phyloP scores from a whole-genome alignment of 2,888 invertebrate species.

The Catocala nupta region DNA sequence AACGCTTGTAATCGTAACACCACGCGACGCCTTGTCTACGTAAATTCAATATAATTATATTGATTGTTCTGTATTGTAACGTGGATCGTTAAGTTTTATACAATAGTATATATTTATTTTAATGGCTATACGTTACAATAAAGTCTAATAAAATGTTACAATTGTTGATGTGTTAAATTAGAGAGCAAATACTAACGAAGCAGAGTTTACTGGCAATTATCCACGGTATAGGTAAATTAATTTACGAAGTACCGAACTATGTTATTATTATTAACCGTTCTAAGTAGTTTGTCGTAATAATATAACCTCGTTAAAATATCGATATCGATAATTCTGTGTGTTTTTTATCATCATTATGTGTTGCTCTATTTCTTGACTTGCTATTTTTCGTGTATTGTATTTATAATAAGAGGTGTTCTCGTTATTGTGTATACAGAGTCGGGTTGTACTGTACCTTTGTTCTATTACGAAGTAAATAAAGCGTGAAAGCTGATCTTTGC shows the following conservation, averaged over 20 bases:
- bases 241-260: constrained; percentile 50
- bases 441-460: constrained; percentile 50
- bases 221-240: constrained; percentile 47
- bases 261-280: constrained; percentile 33
- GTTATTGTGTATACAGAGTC: constrained; percentile 25
- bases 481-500: constrained; percentile 22
- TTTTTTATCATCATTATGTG: constrained; percentile 49
- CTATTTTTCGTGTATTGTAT: constrained; percentile 16
- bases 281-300: constrained; percentile 33
- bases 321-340: constrained; percentile 47
- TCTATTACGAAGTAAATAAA: constrained; percentile 46
- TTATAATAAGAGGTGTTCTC: constrained; percentile 19
- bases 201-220: constrained; percentile 54
- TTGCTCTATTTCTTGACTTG: constrained; percentile 43
- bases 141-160: constrained; percentile 56
- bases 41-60: constrained; percentile 65
- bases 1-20: constrained; percentile 61
- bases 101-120: constrained; percentile 49
- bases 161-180: constrained; percentile 50
- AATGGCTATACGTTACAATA: constrained; percentile 48
- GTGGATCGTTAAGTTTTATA: constrained; percentile 59
- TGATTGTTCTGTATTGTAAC: constrained; percentile 56
- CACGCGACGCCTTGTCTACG: constrained; percentile 54
- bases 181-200: constrained; percentile 45
- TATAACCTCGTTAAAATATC: constrained; percentile 21